These are phyloP conservation scores for Salarias fasciatus DNA, from an alignment of 2,797 vertebrate genomes.

Conservation along the genomic window DNA sequence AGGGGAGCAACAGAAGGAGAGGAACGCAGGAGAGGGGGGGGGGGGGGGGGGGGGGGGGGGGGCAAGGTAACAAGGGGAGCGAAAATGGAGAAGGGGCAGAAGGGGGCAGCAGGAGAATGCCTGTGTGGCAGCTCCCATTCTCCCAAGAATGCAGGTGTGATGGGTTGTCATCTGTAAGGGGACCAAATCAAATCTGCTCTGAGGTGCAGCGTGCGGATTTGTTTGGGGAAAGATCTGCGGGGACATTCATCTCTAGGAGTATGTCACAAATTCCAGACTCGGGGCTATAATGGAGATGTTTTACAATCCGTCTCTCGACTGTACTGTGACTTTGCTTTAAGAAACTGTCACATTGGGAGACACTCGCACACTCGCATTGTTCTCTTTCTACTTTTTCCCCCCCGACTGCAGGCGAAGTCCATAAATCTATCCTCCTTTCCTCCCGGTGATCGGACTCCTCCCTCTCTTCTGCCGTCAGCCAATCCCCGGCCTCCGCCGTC, in stretches of 20 bases:
- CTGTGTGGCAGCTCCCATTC: slow-evolving; percentile 44
- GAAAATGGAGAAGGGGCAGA: slow-evolving; percentile 62
- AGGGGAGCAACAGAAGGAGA: slow-evolving; percentile 75
- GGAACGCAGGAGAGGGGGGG: slow-evolving; percentile 60
- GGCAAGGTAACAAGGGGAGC: slow-evolving; percentile 73
- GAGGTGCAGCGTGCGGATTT: slow-evolving; percentile 11
- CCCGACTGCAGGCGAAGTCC: slow-evolving; percentile 27
- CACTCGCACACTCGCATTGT: slow-evolving; percentile 30
- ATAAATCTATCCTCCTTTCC: slow-evolving; percentile 59
- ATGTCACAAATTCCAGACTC: background rate
- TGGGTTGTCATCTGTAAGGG: slow-evolving; percentile 34
- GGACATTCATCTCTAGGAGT: slow-evolving; percentile 4
- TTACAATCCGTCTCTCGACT: slow-evolving; percentile 4
- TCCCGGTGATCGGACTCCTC: slow-evolving; percentile 50
- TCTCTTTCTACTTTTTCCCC: slow-evolving; percentile 50
- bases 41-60: slow-evolving; percentile 55
- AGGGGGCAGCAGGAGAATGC: slow-evolving; percentile 51
- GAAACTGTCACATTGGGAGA: slow-evolving; percentile 33
- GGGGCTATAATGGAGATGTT: background rate
- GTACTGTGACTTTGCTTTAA: slow-evolving; percentile 22
- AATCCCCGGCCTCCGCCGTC: slow-evolving; percentile 59
- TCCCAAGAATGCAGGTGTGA: slow-evolving; percentile 64
- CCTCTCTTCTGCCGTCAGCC: slow-evolving; percentile 57
- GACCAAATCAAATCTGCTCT: slow-evolving; percentile 15
- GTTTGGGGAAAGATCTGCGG: slow-evolving; percentile 1